A percentile compares a stretch with the other conserved stretches of the same genome.
Conservation (phyloP, 1,140 invertebrate genomes). For the Pristionchus pacificus region DNA sequence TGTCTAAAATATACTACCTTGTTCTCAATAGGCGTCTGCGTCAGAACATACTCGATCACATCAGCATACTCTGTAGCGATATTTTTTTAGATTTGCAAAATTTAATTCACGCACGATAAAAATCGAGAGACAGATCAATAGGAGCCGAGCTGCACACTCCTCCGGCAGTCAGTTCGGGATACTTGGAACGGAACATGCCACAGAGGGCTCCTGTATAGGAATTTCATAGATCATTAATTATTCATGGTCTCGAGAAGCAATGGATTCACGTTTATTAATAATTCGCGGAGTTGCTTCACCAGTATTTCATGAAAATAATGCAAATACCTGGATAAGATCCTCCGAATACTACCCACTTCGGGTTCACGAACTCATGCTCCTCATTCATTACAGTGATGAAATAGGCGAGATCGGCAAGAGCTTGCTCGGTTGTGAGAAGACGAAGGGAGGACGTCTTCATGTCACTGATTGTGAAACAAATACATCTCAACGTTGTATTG, state of each 20-base stretch:
- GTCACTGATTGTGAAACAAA: constrained; percentile 24
- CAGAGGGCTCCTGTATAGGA: constrained; percentile 70
- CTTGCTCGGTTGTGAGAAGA: constrained; percentile 47
- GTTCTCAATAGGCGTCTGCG: not conserved
- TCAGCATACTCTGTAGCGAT: not conserved
- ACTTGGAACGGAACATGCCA: constrained; percentile 82
- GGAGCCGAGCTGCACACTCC: constrained; percentile 84
- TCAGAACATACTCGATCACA: not conserved
- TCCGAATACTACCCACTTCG: constrained; percentile 86
- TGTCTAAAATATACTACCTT: constrained; percentile 32
- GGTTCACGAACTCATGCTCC: constrained; percentile 29
- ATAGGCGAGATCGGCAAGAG: constrained; percentile 44
- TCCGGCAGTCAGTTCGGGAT: constrained; percentile 77
- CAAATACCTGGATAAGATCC: constrained; percentile 70
- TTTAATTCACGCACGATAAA: constrained; percentile 58
- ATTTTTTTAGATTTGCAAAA: constrained; percentile 1
- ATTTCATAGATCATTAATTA: too few relatives aligned
- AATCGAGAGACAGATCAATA: constrained; percentile 76
- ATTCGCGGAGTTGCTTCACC: too few relatives aligned
- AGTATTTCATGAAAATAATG: constrained; percentile 13
- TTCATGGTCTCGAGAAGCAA: not conserved
- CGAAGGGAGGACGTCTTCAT: constrained; percentile 41
- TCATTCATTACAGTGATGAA: constrained; percentile 44
- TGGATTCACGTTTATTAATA: too few relatives aligned
- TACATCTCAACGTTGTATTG: not conserved